A percentile compares a stretch with the other conserved stretches of the same genome.
Evolutionary conservation across 2,797 vertebrate genomes (phyloP).

Genomic region (Tadarida brasiliensis): DNA sequence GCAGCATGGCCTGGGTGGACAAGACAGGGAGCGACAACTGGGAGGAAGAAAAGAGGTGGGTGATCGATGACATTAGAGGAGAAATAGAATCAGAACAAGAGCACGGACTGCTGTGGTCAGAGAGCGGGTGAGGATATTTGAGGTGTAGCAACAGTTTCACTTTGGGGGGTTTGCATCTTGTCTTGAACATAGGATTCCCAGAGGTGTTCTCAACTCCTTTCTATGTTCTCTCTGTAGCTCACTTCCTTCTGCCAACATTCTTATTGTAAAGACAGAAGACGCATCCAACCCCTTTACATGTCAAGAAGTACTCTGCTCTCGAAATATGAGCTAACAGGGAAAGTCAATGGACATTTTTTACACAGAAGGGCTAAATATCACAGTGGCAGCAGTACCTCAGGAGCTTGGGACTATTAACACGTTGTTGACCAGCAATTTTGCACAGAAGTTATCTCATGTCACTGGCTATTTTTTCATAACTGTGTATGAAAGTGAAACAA

Average conservation of each 20-base stretch:
- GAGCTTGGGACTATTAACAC: no score
- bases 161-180: background rate
- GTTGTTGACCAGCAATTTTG: no score
- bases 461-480: no score
- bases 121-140: background rate
- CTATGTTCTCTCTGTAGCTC: background rate
- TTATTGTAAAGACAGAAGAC: background rate
- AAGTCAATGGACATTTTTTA: background rate
- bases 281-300: background rate
- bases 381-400: background rate
- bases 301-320: background rate
- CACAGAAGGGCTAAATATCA: background rate
- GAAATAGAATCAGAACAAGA: background rate
- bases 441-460: no score
- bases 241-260: background rate
- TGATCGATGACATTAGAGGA: background rate
- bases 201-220: background rate
- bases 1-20: background rate
- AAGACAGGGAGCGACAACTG: background rate
- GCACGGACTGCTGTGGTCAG: background rate
- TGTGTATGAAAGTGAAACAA: no score
- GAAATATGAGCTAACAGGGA: background rate
- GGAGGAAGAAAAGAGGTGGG: background rate
- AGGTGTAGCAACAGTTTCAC: background rate
- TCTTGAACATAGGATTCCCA: background rate